A percentile compares a stretch with the other conserved stretches of the same genome.
phyloP scores from a whole-genome alignment of 2,797 vertebrate genomes.

The Cuniculus paca region DNA sequence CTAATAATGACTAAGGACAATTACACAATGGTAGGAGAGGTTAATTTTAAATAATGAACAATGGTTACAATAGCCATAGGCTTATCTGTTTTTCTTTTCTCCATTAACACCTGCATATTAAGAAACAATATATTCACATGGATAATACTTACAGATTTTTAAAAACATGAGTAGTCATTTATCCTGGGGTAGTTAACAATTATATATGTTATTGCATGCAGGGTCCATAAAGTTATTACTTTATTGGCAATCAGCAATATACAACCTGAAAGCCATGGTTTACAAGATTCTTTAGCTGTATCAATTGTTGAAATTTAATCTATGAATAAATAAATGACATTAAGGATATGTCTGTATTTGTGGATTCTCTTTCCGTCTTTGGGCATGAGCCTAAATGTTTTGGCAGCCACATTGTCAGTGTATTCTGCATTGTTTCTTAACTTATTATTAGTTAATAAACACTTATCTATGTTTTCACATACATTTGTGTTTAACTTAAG shows the following conservation, averaged over 20 bases:
- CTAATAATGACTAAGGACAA: constrained; percentile 31
- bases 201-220: not conserved
- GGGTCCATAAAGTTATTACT: not conserved
- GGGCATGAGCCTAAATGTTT: not conserved
- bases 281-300: not conserved
- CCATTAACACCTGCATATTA: not conserved
- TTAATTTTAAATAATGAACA: constrained; percentile 17
- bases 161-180: not conserved
- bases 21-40: not conserved
- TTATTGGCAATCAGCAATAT: not conserved
- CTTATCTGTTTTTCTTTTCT: not conserved
- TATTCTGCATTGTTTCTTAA: not conserved
- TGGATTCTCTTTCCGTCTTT: not conserved
- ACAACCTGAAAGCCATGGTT: not conserved
- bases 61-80: not conserved
- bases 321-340: not conserved
- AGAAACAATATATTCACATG: not conserved
- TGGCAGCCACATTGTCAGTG: not conserved
- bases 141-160: not conserved
- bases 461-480: not conserved
- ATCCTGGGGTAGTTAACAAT: not conserved
- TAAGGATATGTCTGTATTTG: not conserved
- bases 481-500: not conserved
- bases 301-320: constrained; percentile 4
- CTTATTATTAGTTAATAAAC: not conserved